Conservation (phyloP, 2,888 invertebrate species). For the Chalcis sispes region DNA sequence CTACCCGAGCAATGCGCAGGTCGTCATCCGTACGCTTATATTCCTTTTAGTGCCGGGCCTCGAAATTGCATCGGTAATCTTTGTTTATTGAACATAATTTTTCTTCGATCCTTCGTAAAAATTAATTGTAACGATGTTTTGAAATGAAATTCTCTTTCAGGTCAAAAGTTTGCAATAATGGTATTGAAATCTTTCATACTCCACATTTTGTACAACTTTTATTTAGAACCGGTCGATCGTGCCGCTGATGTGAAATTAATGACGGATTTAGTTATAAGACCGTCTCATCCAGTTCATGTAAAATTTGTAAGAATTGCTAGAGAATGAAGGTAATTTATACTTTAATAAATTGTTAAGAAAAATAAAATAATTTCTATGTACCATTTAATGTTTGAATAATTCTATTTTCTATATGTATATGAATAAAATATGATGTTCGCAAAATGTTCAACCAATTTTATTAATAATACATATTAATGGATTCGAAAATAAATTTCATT, state of each 20-base stretch:
- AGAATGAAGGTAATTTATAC: too few species aligned
- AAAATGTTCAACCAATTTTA: too few species aligned
- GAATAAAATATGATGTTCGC: too few species aligned
- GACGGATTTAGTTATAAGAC: conserved; percentile 57
- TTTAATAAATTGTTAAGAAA: too few species aligned
- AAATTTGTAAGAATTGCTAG: conserved; percentile 52
- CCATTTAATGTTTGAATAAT: too few species aligned
- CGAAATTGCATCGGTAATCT: conserved; percentile 82
- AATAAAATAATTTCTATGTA: too few species aligned
- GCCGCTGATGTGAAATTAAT: conserved; percentile 52
- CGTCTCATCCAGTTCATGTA: conserved; percentile 56
- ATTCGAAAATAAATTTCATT: too few species aligned
- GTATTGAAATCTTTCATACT: conserved; percentile 57
- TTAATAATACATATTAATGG: too few species aligned
- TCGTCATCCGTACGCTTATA: conserved; percentile 81
- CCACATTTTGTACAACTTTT: conserved; percentile 59
- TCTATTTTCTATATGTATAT: too few species aligned
- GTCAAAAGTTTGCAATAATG: conserved; percentile 42
- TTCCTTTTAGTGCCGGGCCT: conserved; percentile 84
- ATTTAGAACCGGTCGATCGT: conserved; percentile 58
- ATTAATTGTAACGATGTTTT: too few species aligned
- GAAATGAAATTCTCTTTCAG: not conserved
- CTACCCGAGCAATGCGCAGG: conserved; percentile 76
- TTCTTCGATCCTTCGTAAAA: too few species aligned
- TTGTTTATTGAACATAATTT: too few species aligned